A percentile compares a stretch with the other conserved stretches of the same genome.
Evolutionary conservation across 30 jellyfish, hydroid and myxozoan genomes (phyloP).

Genomic region (Aurelia aurita): DNA sequence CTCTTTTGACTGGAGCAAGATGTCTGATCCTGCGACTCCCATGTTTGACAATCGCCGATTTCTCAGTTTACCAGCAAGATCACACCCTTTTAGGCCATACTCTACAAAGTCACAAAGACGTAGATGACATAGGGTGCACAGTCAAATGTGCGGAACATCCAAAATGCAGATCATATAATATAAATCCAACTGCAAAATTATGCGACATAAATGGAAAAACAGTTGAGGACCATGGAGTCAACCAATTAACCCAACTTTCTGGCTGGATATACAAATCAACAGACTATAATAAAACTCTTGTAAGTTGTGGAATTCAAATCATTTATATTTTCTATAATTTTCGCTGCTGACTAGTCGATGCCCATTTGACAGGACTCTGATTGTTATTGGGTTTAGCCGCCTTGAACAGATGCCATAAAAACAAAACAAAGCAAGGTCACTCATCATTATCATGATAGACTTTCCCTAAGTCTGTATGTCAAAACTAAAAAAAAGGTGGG

Average conservation of each 20-base stretch:
- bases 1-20: no score
- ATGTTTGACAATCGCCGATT: constrained; percentile 26
- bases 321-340: no score
- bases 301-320: background rate
- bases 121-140: constrained; percentile 29
- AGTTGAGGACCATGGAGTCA: background rate
- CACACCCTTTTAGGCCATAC: background rate
- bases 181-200: background rate
- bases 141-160: constrained; percentile 19
- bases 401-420: no score
- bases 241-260: background rate
- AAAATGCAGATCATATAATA: constrained; percentile 31
- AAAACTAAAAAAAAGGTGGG: no score
- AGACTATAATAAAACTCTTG: constrained; percentile 17
- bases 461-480: no score
- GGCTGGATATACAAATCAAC: constrained; percentile 59
- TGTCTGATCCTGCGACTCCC: constrained; percentile 40
- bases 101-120: background rate
- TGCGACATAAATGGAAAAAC: constrained; percentile 24
- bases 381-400: no score
- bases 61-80: background rate
- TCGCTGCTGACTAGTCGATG: no score
- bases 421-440: no score
- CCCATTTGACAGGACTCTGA: no score
- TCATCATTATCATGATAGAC: no score